Evolutionary conservation across 2,113 vertebrate genomes (phyloP).

Genomic region (Pelvicachromis taeniatus): DNA sequence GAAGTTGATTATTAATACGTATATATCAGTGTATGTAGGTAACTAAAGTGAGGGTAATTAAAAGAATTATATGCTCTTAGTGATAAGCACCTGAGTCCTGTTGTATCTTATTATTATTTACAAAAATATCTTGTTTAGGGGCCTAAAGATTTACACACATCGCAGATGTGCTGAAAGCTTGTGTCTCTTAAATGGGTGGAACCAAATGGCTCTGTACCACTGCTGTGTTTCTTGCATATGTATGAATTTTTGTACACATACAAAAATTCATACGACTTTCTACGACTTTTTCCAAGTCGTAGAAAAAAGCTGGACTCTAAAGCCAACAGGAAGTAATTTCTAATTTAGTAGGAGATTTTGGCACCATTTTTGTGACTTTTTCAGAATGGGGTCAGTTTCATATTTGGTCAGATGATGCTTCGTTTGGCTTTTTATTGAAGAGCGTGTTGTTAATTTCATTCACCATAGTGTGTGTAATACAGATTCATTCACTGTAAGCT

Average conservation of each 20-base stretch:
- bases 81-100: neutral
- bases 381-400: neutral
- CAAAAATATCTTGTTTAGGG: neutral
- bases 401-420: neutral
- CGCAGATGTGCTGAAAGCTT: neutral
- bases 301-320: neutral
- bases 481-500: neutral
- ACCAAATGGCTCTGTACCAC: neutral
- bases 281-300: too few relatives aligned
- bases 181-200: neutral
- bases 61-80: neutral
- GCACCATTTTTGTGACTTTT: neutral
- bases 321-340: neutral
- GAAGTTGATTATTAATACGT: rapidly evolving
- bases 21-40: neutral
- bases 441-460: neutral
- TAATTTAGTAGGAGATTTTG: neutral
- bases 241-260: neutral
- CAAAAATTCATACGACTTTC: too few relatives aligned
- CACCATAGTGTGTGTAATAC: neutral
- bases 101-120: neutral
- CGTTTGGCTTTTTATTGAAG: neutral
- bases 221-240: neutral
- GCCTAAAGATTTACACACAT: neutral
- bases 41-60: neutral